phyloP scores from a whole-genome alignment of 2,888 invertebrate species.

The Antheraea assamensis region DNA sequence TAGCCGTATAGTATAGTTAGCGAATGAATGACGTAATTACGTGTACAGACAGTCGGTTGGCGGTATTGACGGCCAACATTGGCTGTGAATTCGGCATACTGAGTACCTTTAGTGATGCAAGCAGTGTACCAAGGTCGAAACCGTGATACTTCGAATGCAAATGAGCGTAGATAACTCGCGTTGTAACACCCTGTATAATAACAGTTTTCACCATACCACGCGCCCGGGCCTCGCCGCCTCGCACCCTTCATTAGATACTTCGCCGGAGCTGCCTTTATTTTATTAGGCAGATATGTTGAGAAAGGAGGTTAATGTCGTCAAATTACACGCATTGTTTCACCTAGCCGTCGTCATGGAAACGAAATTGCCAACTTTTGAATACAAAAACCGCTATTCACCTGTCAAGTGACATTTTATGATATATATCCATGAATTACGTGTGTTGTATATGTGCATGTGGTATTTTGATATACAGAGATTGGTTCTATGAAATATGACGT shows the following conservation, averaged over 20 bases:
- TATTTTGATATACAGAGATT: background rate
- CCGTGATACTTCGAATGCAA: constrained; percentile 72
- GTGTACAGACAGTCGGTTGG: constrained; percentile 39
- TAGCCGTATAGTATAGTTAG: constrained; percentile 34
- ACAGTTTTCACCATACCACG: constrained; percentile 51
- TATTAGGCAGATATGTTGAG: constrained; percentile 71
- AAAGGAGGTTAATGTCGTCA: constrained; percentile 74
- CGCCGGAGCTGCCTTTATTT: constrained; percentile 68
- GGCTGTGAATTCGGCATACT: constrained; percentile 27
- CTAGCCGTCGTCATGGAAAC: constrained; percentile 63
- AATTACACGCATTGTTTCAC: constrained; percentile 75
- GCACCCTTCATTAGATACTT: constrained; percentile 63
- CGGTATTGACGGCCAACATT: background rate
- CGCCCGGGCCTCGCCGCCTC: constrained; percentile 57
- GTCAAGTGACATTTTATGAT: background rate
- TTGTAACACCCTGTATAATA: constrained; percentile 62
- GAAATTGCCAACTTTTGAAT: constrained; percentile 42
- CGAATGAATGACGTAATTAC: constrained; percentile 48
- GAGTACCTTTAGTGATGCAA: constrained; percentile 47
- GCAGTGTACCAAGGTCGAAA: constrained; percentile 75
- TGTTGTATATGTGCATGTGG: constrained; percentile 6
- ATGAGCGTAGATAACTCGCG: constrained; percentile 75
- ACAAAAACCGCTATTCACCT: constrained; percentile 14
- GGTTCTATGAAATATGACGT: constrained; percentile 24
- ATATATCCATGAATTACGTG: constrained; percentile 24